phyloP scores from a whole-genome alignment of 2,113 vertebrate species.

The Toxostoma redivivum region DNA sequence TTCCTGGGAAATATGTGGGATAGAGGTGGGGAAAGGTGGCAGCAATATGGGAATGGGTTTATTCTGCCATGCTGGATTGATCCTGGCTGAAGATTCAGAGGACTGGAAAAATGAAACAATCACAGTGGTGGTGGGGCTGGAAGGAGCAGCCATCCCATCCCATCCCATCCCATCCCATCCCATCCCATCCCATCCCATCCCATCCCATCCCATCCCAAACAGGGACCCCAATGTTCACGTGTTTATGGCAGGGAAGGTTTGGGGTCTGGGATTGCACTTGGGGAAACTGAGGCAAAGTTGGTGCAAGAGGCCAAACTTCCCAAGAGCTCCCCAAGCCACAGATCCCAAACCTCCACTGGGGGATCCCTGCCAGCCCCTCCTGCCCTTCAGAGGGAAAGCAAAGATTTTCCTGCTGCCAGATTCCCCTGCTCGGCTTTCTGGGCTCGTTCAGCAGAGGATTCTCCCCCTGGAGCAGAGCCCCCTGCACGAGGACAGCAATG shows the following conservation, averaged over 20 bases:
- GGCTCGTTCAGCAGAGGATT: not conserved
- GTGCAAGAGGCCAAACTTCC: not conserved
- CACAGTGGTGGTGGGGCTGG: not conserved
- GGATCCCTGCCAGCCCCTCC: not conserved
- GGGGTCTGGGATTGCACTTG: not conserved
- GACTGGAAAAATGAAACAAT: not conserved
- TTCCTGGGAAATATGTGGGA: not conserved
- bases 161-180: too few species aligned
- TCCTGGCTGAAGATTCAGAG: not conserved
- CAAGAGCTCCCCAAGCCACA: not conserved
- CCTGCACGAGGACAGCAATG: accelerated
- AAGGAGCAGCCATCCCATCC: not conserved
- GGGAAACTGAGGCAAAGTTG: not conserved
- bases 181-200: not conserved
- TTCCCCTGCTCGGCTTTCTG: not conserved
- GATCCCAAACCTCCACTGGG: not conserved
- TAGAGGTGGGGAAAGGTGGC: not conserved
- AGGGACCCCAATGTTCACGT: accelerated
- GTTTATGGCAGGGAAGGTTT: not conserved
- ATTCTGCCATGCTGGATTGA: not conserved
- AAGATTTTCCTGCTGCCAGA: not conserved
- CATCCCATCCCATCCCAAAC: not conserved
- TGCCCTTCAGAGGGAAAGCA: not conserved
- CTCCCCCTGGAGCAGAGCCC: not conserved
- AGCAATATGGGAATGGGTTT: not conserved